These are phyloP conservation scores for Wasmannia auropunctata DNA, from an alignment of 1,140 invertebrate species.

Conservation along the genomic window DNA sequence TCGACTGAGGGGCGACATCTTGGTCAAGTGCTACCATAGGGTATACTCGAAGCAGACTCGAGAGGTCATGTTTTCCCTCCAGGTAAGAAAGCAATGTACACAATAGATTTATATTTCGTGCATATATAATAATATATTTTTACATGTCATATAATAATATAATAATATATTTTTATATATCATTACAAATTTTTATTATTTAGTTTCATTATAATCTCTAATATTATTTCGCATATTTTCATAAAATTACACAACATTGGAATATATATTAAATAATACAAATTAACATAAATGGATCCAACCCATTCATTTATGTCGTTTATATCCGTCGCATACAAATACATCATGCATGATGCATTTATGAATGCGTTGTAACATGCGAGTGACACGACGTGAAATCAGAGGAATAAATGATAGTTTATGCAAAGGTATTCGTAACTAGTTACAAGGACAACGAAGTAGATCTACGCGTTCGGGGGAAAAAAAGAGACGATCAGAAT, in stretches of 20 bases:
- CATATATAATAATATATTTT: not conserved
- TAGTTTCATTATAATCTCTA: not conserved
- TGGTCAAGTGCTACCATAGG: constrained; percentile 95
- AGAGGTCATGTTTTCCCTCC: constrained; percentile 84
- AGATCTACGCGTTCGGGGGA: not conserved
- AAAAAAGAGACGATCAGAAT: not conserved
- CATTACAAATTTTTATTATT: not conserved
- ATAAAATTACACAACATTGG: not conserved
- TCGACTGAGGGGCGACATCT: constrained; percentile 94
- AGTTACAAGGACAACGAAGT: constrained; percentile 23
- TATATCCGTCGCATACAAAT: not conserved
- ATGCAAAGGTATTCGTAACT: constrained; percentile 42
- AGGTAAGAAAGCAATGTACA: constrained; percentile 75
- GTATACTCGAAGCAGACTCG: constrained; percentile 83
- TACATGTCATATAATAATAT: too few species aligned
- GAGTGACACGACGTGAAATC: constrained; percentile 10
- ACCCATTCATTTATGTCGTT: not conserved
- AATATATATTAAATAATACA: not conserved
- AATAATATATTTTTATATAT: not conserved
- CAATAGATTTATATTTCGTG: not conserved
- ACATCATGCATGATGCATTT: constrained; percentile 15
- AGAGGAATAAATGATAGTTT: constrained; percentile 1
- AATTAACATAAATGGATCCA: too few species aligned
- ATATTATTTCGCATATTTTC: not conserved
- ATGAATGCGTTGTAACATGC: not conserved